Evolutionary conservation across 2,113 vertebrate species (phyloP).

Genomic region (Callopanchax toddi): DNA sequence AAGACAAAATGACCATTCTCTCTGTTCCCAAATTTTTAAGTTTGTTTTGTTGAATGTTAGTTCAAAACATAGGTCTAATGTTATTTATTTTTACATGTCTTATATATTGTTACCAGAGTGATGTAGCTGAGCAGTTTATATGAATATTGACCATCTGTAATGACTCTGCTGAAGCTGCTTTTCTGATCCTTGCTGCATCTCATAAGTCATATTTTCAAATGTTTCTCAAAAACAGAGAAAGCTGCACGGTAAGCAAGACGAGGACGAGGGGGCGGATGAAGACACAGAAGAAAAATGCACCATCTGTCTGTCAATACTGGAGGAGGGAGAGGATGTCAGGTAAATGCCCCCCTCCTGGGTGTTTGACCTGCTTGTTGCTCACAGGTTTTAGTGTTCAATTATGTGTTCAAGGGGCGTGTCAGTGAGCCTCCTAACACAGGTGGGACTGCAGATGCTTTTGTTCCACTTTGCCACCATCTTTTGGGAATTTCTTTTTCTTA

Average conservation of each 20-base stretch:
- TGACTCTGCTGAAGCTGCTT: slow-evolving; percentile 25
- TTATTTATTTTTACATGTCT: not conserved
- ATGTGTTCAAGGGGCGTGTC: slow-evolving; percentile 14
- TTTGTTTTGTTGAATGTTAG: slow-evolving; percentile 41
- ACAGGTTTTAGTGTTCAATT: slow-evolving; percentile 28
- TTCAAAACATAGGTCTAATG: slow-evolving; percentile 14
- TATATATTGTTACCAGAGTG: slow-evolving; percentile 34
- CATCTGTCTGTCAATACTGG: slow-evolving; percentile 98
- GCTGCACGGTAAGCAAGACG: slow-evolving; percentile 97
- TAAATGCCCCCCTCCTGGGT: slow-evolving; percentile 72
- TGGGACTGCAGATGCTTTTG: slow-evolving; percentile 22
- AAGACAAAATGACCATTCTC: slow-evolving; percentile 75
- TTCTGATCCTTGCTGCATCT: slow-evolving; percentile 1
- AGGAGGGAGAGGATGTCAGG: slow-evolving; percentile 99
- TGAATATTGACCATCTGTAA: slow-evolving; percentile 17
- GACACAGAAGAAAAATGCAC: slow-evolving; percentile 99
- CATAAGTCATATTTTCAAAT: slow-evolving; percentile 36
- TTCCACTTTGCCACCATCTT: slow-evolving; percentile 29
- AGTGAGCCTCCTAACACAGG: slow-evolving; percentile 10
- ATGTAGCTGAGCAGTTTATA: slow-evolving; percentile 42
- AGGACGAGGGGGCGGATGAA: slow-evolving; percentile 94
- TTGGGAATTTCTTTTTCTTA: slow-evolving; percentile 18
- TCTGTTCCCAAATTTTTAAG: slow-evolving; percentile 71
- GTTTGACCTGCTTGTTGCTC: not conserved
- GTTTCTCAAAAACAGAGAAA: slow-evolving; percentile 94